phyloP scores from a whole-genome alignment of 1,140 invertebrate species.

The Helicoverpa zea region DNA sequence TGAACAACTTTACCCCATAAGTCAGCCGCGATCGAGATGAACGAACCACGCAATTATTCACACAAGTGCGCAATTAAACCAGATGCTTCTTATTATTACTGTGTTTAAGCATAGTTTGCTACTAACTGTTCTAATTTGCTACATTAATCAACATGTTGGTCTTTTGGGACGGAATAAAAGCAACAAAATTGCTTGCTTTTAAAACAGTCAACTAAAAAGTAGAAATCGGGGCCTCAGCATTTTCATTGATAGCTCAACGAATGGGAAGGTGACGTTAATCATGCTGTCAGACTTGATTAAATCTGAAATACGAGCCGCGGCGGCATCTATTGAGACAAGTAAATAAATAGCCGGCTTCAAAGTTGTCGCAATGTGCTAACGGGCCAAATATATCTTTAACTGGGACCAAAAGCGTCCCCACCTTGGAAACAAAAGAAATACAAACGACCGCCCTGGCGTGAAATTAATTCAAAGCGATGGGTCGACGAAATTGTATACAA shows the following conservation, averaged over 20 bases:
- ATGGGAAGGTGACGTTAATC: slow-evolving; percentile 75
- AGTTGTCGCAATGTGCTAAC: slow-evolving; percentile 73
- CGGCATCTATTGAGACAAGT: slow-evolving; percentile 73
- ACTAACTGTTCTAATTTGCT: slow-evolving; percentile 22
- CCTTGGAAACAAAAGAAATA: slow-evolving; percentile 74
- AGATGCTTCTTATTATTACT: slow-evolving; percentile 38
- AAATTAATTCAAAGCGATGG: slow-evolving; percentile 78
- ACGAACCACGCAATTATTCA: slow-evolving; percentile 54
- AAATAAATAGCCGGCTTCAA: slow-evolving; percentile 75
- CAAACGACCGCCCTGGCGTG: slow-evolving; percentile 70
- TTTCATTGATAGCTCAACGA: slow-evolving; percentile 64
- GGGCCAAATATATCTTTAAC: slow-evolving; percentile 70
- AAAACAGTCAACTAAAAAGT: slow-evolving; percentile 42
- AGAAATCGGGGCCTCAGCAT: slow-evolving; percentile 46
- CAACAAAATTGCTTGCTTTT: slow-evolving; percentile 23
- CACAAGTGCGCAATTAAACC: slow-evolving; percentile 43
- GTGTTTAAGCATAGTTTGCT: slow-evolving; percentile 35
- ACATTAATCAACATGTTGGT: slow-evolving; percentile 29
- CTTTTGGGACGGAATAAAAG: slow-evolving; percentile 32
- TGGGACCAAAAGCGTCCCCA: slow-evolving; percentile 66
- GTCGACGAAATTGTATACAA: slow-evolving; percentile 75
- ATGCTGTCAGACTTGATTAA: slow-evolving; percentile 77
- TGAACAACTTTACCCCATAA: slow-evolving; percentile 71
- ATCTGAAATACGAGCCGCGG: slow-evolving; percentile 76
- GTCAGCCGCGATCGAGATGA: slow-evolving; percentile 67